A percentile compares a stretch with the other conserved stretches of the same genome.
These are phyloP conservation scores for Meteorus cinctellus DNA, from an alignment of 2,888 invertebrate genomes.

Conservation along the genomic window DNA sequence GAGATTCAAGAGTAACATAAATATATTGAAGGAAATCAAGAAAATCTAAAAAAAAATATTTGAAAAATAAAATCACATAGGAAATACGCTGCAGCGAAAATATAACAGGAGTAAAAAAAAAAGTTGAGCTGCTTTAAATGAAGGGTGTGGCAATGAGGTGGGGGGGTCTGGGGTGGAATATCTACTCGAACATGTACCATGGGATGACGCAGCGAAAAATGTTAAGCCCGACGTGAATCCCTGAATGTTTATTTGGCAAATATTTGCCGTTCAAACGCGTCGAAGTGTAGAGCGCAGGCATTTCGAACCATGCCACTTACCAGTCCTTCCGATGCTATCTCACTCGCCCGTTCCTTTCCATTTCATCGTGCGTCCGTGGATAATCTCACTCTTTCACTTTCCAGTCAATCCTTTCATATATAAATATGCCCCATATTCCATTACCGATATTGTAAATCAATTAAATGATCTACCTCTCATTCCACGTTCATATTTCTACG, in stretches of 20 bases:
- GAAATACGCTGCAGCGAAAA: neutral
- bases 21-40: neutral
- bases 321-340: slow-evolving; percentile 26
- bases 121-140: neutral
- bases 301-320: slow-evolving; percentile 44
- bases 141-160: neutral
- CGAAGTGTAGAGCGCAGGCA: slow-evolving; percentile 40
- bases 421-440: slow-evolving; percentile 40
- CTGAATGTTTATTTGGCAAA: slow-evolving; percentile 57
- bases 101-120: neutral
- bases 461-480: slow-evolving; percentile 46
- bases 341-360: slow-evolving; percentile 5
- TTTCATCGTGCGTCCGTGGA: neutral
- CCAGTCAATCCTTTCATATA: slow-evolving; percentile 6
- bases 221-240: slow-evolving; percentile 44
- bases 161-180: neutral
- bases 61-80: neutral
- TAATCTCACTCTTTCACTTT: slow-evolving; percentile 7
- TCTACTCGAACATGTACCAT: slow-evolving; percentile 10
- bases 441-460: slow-evolving; percentile 31
- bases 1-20: neutral
- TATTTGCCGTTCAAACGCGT: slow-evolving; percentile 57
- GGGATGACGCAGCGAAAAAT: slow-evolving; percentile 39
- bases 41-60: neutral
- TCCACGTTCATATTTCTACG: slow-evolving; percentile 48